A percentile compares a stretch with the other conserved stretches of the same genome.
These are phyloP conservation scores for Mastacembelus armatus DNA, from an alignment of 2,797 vertebrate species.

Conservation along the genomic window DNA sequence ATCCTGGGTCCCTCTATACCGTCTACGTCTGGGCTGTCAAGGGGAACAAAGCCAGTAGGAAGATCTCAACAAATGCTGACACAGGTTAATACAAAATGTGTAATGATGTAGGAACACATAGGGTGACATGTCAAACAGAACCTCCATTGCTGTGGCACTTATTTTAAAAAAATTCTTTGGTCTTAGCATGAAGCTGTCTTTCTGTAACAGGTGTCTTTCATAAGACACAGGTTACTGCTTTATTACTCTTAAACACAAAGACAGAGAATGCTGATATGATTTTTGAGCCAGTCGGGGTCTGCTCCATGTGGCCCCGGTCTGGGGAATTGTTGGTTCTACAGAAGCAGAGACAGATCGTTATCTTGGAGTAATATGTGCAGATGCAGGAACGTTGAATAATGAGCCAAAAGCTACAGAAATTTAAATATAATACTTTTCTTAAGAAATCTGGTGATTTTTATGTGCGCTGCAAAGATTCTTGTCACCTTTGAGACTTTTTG, in stretches of 20 bases:
- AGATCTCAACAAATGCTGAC: slow-evolving; percentile 68
- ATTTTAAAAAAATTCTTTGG: neutral
- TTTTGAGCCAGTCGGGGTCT: slow-evolving; percentile 4
- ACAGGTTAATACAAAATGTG: slow-evolving; percentile 65
- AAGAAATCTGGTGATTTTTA: neutral
- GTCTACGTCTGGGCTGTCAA: slow-evolving; percentile 86
- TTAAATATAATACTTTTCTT: neutral
- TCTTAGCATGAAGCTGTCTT: neutral
- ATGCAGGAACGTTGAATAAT: neutral
- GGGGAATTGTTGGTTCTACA: neutral
- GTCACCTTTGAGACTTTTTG: too few relatives aligned
- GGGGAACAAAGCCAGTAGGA: slow-evolving; percentile 80
- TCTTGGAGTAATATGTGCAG: neutral
- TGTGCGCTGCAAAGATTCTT: neutral
- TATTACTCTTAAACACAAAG: slow-evolving; percentile 19
- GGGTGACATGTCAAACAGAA: slow-evolving; percentile 1
- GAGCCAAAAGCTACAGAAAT: neutral
- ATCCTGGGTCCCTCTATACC: slow-evolving; percentile 81
- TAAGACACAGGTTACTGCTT: slow-evolving; percentile 18
- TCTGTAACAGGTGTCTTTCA: neutral
- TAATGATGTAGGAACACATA: too few relatives aligned
- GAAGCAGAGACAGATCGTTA: neutral
- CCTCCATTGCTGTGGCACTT: neutral
- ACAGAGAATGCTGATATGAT: slow-evolving; percentile 9
- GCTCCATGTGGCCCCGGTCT: slow-evolving; percentile 24